Evolutionary conservation across 2,113 vertebrate genomes (phyloP), one percentile per base, ranked within the genome.

Genomic region (Thryonomys swinderianus): DNA sequence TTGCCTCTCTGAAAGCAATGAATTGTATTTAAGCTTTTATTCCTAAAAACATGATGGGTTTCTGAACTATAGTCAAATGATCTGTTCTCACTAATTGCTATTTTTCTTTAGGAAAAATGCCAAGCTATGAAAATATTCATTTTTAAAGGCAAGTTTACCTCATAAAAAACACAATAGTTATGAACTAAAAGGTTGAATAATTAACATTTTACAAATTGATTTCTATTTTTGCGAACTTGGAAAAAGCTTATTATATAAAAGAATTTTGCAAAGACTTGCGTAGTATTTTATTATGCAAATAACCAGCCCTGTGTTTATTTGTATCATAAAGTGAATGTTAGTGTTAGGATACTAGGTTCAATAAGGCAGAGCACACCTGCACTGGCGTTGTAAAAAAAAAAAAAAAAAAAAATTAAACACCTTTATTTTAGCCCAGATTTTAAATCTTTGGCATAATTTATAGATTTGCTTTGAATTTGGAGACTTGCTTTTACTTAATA

Each of bases 11-110:
- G 96, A 97, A 97, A 98, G 91, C 0, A 0, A 34, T 76, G 96
- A 59, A 95, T 96, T 93, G 83, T 55, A 86, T 94, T 97, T 92
- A 96, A 97, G 89, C 76, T 95, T 96, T 97, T 97, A 90, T 37
- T 97, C 51, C 88, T 25, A 78, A 79, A 97, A 78, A 80, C 27
- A 94, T 51, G 94, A 96, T 18, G 1, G 30, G 76, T 34, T 83
- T 95, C 86, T 91, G 32, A 83, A 78, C 45, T 96, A 64, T 27
- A 94, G 93, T 97, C 85, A 85, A 94, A 84, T 71, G 66, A 57
- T 81, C 94, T 79, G 9, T 96, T 97, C 96, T 92, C 34, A 91
- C 10, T 95, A 88, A 88, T 96, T 87, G 89, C 85, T 97, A 84
- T 92, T 96, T 97, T 94, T 95, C 87, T 82, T 92, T 37, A 83